Conservation (phyloP, 2,888 invertebrate species). For the Lepidonotus clava region DNA sequence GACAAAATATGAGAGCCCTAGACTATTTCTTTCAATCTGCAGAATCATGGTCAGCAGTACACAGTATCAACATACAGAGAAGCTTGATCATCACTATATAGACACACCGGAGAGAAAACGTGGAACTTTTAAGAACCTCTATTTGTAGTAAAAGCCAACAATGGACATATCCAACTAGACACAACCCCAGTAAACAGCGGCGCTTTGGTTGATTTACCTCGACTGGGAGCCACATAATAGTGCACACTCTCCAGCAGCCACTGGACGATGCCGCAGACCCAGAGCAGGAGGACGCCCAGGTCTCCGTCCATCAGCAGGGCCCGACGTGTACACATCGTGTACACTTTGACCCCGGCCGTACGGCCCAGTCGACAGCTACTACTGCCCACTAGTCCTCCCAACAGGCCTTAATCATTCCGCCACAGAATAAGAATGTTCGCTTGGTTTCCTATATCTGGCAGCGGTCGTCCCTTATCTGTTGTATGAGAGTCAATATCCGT, state of each 20-base stretch:
- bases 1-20: too few species aligned
- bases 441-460: background rate
- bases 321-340: background rate
- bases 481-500: background rate
- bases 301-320: conserved; percentile 13
- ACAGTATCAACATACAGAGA: too few species aligned
- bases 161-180: too few species aligned
- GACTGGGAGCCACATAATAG: background rate
- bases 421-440: background rate
- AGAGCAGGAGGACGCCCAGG: background rate
- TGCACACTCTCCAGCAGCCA: background rate
- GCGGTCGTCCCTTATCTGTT: background rate
- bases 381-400: background rate
- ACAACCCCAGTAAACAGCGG: background rate
- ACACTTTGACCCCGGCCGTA: too few species aligned
- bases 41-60: too few species aligned
- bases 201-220: background rate
- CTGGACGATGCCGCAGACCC: conserved; percentile 2
- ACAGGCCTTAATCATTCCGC: background rate
- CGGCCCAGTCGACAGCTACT: background rate
- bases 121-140: too few species aligned
- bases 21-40: too few species aligned
- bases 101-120: too few species aligned
- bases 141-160: background rate
- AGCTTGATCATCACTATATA: too few species aligned